Evolutionary conservation across 2,797 vertebrate genomes (phyloP).

Genomic region (Trachurus trachurus): DNA sequence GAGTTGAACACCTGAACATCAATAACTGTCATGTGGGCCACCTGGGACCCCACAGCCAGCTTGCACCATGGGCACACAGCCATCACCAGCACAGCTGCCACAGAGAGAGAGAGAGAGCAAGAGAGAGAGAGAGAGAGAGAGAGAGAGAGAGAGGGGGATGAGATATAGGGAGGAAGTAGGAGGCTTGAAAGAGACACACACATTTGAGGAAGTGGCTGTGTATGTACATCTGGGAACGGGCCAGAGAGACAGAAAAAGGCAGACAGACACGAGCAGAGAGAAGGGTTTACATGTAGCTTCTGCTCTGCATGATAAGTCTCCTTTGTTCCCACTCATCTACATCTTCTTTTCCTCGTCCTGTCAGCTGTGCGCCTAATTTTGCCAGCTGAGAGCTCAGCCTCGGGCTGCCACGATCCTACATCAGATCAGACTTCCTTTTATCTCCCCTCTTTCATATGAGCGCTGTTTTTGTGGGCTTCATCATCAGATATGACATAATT

Average conservation of each 20-base stretch:
- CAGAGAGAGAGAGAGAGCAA: constrained; percentile 51
- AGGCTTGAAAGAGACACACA: constrained; percentile 56
- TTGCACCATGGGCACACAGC: constrained; percentile 85
- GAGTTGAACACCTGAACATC: constrained; percentile 88
- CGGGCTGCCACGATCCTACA: constrained; percentile 62
- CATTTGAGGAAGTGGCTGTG: constrained; percentile 60
- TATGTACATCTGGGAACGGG: constrained; percentile 61
- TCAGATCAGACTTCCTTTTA: constrained; percentile 56
- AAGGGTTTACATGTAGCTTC: constrained; percentile 54
- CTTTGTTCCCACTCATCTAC: constrained; percentile 63
- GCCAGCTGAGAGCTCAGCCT: constrained; percentile 75
- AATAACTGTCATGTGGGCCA: constrained; percentile 88
- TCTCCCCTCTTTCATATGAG: constrained; percentile 41
- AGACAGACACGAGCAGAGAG: constrained; percentile 51
- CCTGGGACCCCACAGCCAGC: constrained; percentile 87
- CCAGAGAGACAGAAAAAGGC: constrained; percentile 54
- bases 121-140: constrained; percentile 40
- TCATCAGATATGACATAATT: constrained; percentile 44
- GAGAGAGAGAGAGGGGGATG: constrained; percentile 25
- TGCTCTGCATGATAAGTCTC: constrained; percentile 58
- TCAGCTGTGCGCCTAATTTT: constrained; percentile 64
- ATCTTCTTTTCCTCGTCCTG: constrained; percentile 56
- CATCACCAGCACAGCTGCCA: constrained; percentile 87
- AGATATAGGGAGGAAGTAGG: constrained; percentile 53
- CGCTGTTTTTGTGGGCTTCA: constrained; percentile 29